Conservation (phyloP, 2,113 vertebrate genomes). For the Hemiscyllium ocellatum region DNA sequence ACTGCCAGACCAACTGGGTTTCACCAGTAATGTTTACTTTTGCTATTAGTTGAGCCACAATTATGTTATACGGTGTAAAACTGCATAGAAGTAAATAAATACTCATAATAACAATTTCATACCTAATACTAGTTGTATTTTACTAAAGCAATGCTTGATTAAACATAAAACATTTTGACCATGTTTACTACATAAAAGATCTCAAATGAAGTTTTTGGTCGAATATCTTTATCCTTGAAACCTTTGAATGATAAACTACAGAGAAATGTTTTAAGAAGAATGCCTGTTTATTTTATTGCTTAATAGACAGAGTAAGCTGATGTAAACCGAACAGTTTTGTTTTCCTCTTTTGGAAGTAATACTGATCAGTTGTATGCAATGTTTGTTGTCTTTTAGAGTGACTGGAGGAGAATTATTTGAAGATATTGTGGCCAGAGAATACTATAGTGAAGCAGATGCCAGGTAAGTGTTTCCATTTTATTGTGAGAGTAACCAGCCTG, state of each 20-base stretch:
- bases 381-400: constrained; percentile 59
- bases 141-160: neutral
- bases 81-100: neutral
- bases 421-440: constrained; percentile 85
- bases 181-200: neutral
- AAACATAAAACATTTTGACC: neutral
- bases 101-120: neutral
- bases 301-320: neutral
- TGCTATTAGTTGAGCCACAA: neutral
- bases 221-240: neutral
- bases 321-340: neutral
- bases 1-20: too few species aligned
- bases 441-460: constrained; percentile 88
- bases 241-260: neutral
- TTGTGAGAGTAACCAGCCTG: constrained; percentile 40
- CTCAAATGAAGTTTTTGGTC: neutral
- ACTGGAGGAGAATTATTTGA: constrained; percentile 86
- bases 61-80: neutral
- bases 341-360: neutral
- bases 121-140: neutral
- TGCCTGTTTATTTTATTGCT: neutral
- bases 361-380: neutral
- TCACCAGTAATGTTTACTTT: too few species aligned
- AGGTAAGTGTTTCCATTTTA: constrained; percentile 60
- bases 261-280: neutral